phyloP scores from a whole-genome alignment of 1,140 invertebrate genomes.

The Medauroidea extradentata region DNA sequence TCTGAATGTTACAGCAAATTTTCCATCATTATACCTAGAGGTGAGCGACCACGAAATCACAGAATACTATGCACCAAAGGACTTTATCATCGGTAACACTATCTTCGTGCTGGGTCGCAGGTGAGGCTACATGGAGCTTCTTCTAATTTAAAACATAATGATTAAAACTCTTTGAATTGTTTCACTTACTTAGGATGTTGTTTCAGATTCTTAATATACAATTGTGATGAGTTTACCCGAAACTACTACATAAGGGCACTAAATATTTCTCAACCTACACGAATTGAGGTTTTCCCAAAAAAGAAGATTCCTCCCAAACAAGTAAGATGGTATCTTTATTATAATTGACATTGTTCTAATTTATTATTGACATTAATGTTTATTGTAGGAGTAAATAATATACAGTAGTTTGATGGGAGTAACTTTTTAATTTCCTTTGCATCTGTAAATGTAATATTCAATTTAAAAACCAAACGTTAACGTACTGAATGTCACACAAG shows the following conservation, averaged over 20 bases:
- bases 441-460: background rate
- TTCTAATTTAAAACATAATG: background rate
- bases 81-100: constrained; percentile 57
- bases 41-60: constrained; percentile 60
- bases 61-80: constrained; percentile 68
- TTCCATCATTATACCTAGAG: constrained; percentile 53
- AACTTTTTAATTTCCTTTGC: background rate
- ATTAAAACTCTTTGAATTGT: background rate
- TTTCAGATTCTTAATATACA: constrained; percentile 64
- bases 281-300: constrained; percentile 6
- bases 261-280: constrained; percentile 7
- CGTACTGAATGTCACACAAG: no score
- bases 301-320: background rate
- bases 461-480: background rate
- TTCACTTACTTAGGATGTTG: background rate
- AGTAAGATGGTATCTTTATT: background rate
- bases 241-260: constrained; percentile 56
- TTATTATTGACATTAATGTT: no score
- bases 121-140: background rate
- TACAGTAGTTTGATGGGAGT: no score
- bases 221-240: constrained; percentile 76
- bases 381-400: no score
- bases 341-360: no score
- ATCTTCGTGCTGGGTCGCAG: constrained; percentile 23
- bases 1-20: no score